phyloP scores from a whole-genome alignment of 2,888 invertebrate species.

The Pocota personata region DNA sequence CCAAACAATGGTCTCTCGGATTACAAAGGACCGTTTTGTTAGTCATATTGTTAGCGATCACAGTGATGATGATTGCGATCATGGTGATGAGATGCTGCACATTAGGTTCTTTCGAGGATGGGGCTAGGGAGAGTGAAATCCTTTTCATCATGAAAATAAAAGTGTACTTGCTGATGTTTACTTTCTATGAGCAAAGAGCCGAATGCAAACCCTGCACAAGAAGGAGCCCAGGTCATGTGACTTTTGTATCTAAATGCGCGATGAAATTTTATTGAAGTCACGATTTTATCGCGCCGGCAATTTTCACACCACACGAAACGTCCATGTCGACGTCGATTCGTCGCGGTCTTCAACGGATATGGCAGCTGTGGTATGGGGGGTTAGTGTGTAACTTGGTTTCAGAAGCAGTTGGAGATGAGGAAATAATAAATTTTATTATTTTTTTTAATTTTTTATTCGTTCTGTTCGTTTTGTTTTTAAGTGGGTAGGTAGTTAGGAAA shows the following conservation, averaged over 20 bases:
- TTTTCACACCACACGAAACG: slow-evolving; percentile 71
- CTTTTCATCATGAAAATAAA: slow-evolving; percentile 63
- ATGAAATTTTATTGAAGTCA: slow-evolving; percentile 73
- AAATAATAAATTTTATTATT: slow-evolving; percentile 63
- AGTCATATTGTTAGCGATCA: slow-evolving; percentile 43
- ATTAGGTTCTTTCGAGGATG: slow-evolving; percentile 16
- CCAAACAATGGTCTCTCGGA: slow-evolving; percentile 52
- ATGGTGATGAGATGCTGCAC: slow-evolving; percentile 58
- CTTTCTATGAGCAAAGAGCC: slow-evolving; percentile 29
- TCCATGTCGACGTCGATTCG: slow-evolving; percentile 20
- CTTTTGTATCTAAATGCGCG: slow-evolving; percentile 72
- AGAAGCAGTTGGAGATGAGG: slow-evolving; percentile 45
- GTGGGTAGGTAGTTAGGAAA: slow-evolving; percentile 46
- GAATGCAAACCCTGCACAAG: slow-evolving; percentile 11
- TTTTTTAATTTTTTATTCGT: slow-evolving; percentile 55
- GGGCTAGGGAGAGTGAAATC: slow-evolving; percentile 35
- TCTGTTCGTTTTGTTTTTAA: background rate
- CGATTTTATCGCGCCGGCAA: slow-evolving; percentile 71
- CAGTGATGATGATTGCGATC: slow-evolving; percentile 39
- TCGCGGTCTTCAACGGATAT: slow-evolving; percentile 23
- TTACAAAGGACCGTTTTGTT: slow-evolving; percentile 68
- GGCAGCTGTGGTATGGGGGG: background rate
- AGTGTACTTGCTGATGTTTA: slow-evolving; percentile 38
- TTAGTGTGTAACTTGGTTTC: slow-evolving; percentile 16
- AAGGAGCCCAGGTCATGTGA: slow-evolving; percentile 69